These are phyloP conservation scores for Morone saxatilis DNA, from an alignment of 2,113 vertebrate genomes.

Conservation along the genomic window DNA sequence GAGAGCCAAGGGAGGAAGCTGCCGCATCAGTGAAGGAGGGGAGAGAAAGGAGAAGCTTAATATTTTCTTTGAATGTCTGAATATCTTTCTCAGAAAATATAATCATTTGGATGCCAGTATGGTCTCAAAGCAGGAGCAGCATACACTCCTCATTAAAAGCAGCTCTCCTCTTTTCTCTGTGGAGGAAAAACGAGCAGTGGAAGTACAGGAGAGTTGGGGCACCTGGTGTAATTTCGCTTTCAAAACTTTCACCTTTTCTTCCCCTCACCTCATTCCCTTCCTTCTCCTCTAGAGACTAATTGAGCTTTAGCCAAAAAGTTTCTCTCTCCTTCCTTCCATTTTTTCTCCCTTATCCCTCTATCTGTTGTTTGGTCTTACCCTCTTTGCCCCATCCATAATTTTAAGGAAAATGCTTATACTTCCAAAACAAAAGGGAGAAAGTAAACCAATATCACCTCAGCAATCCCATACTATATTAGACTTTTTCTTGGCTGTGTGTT, in stretches of 20 bases:
- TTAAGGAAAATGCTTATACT: background rate
- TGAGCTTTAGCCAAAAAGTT: slow-evolving; percentile 35
- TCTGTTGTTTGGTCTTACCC: background rate
- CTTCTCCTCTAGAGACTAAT: slow-evolving; percentile 32
- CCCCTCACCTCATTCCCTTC: background rate
- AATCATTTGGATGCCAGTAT: background rate
- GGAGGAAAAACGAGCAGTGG: slow-evolving; percentile 19
- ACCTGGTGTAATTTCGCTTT: slow-evolving; percentile 25
- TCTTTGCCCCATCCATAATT: slow-evolving; percentile 31
- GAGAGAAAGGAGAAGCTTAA: too few species aligned
- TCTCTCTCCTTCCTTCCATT: slow-evolving; percentile 18
- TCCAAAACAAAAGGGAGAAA: slow-evolving; percentile 12
- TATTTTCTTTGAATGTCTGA: too few species aligned
- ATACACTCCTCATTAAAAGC: slow-evolving; percentile 23
- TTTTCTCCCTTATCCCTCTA: slow-evolving; percentile 1
- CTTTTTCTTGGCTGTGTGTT: background rate
- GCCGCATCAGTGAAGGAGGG: slow-evolving; percentile 67
- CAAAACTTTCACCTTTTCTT: slow-evolving; percentile 54
- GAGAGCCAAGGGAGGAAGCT: slow-evolving; percentile 48
- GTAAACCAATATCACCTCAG: background rate
- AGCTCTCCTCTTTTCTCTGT: background rate
- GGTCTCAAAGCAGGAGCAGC: slow-evolving; percentile 28
- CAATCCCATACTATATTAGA: background rate
- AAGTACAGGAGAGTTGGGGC: slow-evolving; percentile 3
- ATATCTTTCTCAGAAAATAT: background rate